Conservation (phyloP, 1,140 invertebrate genomes). For the Macrocentrus cingulum region DNA sequence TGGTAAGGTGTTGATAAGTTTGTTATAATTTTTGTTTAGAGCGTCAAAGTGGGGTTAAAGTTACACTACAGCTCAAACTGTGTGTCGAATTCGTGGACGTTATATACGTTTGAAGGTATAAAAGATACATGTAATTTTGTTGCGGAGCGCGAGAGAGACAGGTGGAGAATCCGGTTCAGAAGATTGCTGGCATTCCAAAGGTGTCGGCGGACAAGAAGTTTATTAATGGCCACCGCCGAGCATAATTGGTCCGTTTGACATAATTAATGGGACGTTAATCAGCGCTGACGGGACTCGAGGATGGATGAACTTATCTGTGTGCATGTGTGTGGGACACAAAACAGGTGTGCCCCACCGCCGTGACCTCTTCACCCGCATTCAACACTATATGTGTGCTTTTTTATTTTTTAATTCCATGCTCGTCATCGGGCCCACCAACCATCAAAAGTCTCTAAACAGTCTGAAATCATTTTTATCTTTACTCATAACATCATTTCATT, state of each 20-base stretch:
- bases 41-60: too few species aligned
- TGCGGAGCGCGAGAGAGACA: background rate
- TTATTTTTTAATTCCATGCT: background rate
- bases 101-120: too few species aligned
- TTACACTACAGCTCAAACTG: too few species aligned
- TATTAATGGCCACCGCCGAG: slow-evolving; percentile 22
- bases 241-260: slow-evolving; percentile 33
- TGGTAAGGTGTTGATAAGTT: too few species aligned
- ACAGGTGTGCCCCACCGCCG: slow-evolving; percentile 8
- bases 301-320: slow-evolving; percentile 17
- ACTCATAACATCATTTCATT: too few species aligned
- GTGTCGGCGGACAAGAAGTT: slow-evolving; percentile 22
- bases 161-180: slow-evolving; percentile 18
- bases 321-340: background rate
- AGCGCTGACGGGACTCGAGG: slow-evolving; percentile 27
- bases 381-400: background rate
- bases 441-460: too few species aligned
- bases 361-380: slow-evolving; percentile 20
- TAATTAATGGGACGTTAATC: slow-evolving; percentile 37
- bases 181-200: slow-evolving; percentile 18
- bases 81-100: too few species aligned
- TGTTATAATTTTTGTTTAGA: too few species aligned
- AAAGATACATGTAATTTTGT: too few species aligned
- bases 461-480: too few species aligned
- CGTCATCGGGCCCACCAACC: background rate